These are phyloP conservation scores for Notamacropus eugenii DNA, from an alignment of 2,797 vertebrate genomes.

Conservation along the genomic window DNA sequence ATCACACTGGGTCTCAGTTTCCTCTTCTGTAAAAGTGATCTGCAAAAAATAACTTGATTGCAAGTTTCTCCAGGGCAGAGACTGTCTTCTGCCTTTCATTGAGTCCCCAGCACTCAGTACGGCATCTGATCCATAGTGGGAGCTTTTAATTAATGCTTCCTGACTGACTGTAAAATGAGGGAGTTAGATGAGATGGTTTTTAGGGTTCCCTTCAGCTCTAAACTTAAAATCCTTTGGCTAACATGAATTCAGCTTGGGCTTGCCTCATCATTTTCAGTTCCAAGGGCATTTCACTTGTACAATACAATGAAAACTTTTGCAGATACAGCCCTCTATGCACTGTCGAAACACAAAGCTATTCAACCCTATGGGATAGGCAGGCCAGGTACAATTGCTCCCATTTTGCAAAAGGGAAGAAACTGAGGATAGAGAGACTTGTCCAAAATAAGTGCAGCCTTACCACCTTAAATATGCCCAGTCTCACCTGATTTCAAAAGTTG, in stretches of 20 bases:
- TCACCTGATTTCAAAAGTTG: background rate
- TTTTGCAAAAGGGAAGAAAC: rapidly evolving
- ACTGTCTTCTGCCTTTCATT: background rate
- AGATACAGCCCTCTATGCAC: background rate
- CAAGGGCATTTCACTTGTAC: background rate
- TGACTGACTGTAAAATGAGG: background rate
- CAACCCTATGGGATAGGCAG: background rate
- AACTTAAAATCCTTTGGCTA: background rate
- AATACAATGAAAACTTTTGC: background rate
- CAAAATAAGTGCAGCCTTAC: background rate
- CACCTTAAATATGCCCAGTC: background rate
- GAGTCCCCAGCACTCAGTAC: background rate
- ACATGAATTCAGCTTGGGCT: background rate
- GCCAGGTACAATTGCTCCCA: slow-evolving; percentile 47
- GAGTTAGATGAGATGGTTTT: background rate
- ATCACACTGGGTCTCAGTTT: background rate
- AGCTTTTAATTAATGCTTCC: background rate
- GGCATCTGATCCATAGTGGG: background rate
- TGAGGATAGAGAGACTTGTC: background rate
- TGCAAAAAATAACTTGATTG: background rate
- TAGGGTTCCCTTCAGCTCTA: background rate
- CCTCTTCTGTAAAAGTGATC: background rate
- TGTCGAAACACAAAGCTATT: background rate
- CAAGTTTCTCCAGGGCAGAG: background rate
- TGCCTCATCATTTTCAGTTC: background rate